phyloP scores from a whole-genome alignment of 2,797 vertebrate species.

The Sciaenops ocellatus region DNA sequence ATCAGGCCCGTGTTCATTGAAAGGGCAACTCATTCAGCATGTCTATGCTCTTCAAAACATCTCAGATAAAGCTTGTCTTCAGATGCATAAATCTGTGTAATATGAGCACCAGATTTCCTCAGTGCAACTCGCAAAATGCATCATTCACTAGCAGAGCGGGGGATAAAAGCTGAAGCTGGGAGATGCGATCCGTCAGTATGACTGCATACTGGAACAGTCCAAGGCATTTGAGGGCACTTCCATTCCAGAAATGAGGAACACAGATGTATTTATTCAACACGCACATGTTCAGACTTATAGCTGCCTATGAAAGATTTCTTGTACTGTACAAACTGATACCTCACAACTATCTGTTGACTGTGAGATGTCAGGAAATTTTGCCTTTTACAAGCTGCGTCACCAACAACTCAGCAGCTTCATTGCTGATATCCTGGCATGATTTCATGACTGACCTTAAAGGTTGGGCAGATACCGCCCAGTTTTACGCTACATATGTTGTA shows the following conservation, averaged over 20 bases:
- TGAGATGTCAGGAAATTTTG: background rate
- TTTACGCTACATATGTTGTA: background rate
- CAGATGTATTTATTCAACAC: constrained; percentile 47
- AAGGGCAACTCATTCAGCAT: constrained; percentile 58
- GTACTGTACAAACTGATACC: constrained; percentile 9
- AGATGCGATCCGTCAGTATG: constrained; percentile 57
- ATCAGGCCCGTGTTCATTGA: constrained; percentile 60
- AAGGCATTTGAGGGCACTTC: constrained; percentile 31
- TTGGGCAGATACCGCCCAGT: background rate
- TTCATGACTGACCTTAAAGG: background rate
- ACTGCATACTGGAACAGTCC: constrained; percentile 42
- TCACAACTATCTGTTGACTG: constrained; percentile 3
- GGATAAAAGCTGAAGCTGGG: constrained; percentile 46
- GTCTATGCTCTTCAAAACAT: constrained; percentile 64
- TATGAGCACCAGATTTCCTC: constrained; percentile 55
- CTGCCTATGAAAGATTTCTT: constrained; percentile 21
- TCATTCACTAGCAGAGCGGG: constrained; percentile 55
- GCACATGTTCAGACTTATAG: constrained; percentile 18
- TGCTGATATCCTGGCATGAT: background rate
- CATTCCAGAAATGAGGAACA: constrained; percentile 49
- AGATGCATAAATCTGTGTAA: constrained; percentile 73
- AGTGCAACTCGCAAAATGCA: constrained; percentile 37
- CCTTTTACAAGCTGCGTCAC: background rate
- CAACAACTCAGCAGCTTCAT: background rate
- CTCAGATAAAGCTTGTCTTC: constrained; percentile 65